phyloP scores from a whole-genome alignment of 2,113 vertebrate genomes.

The Hydropotes inermis region DNA sequence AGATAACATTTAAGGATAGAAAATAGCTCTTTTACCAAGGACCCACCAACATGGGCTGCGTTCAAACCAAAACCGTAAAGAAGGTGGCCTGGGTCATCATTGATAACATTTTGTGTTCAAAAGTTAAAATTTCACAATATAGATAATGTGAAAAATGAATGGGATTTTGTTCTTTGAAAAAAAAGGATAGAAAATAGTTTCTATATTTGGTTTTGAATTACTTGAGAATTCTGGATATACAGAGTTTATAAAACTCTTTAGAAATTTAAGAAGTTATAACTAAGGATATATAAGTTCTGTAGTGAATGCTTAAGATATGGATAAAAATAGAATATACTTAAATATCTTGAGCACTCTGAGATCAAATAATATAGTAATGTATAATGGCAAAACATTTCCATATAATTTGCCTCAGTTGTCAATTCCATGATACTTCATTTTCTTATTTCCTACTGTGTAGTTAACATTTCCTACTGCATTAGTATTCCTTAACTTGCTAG shows the following conservation, averaged over 20 bases:
- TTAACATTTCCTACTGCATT: neutral
- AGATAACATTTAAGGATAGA: neutral
- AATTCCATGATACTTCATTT: neutral
- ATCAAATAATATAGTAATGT: neutral
- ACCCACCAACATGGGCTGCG: too few relatives aligned
- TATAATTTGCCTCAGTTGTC: neutral
- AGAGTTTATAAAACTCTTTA: neutral
- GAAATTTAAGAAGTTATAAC: neutral
- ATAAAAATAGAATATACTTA: neutral
- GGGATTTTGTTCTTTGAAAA: neutral
- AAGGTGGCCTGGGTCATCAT: too few relatives aligned
- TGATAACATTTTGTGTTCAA: neutral
- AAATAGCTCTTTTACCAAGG: neutral
- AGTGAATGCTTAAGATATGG: neutral
- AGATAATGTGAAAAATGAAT: neutral
- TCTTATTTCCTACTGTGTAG: neutral
- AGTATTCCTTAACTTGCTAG: neutral
- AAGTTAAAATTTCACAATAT: neutral
- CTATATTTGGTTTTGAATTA: neutral
- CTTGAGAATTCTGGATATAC: neutral
- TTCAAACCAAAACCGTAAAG: too few relatives aligned
- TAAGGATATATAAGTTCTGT: neutral
- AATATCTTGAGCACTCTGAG: neutral
- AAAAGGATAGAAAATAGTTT: neutral
- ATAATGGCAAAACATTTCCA: neutral